A percentile compares a stretch with the other conserved stretches of the same genome.
Conservation (phyloP, 2,113 vertebrate species). For the Silurus meridionalis region DNA sequence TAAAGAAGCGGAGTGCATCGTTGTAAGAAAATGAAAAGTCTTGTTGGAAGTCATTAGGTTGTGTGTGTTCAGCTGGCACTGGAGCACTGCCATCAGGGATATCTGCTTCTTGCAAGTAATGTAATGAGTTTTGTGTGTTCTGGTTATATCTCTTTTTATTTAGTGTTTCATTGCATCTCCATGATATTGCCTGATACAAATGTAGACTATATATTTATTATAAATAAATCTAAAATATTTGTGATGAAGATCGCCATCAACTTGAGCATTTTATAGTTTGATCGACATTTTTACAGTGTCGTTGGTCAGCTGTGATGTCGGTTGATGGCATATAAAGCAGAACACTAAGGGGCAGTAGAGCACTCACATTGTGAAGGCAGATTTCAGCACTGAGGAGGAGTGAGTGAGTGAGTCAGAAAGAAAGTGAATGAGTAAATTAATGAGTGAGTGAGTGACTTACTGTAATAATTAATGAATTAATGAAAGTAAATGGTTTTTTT, state of each 20-base stretch:
- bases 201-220: background rate
- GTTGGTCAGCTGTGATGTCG: background rate
- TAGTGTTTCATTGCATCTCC: slow-evolving; percentile 13
- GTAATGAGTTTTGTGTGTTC: slow-evolving; percentile 10
- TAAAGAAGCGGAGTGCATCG: slow-evolving; percentile 37
- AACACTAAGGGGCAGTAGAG: slow-evolving; percentile 29
- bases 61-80: slow-evolving; percentile 37
- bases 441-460: background rate
- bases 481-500: too few relatives aligned
- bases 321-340: background rate
- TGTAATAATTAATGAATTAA: background rate
- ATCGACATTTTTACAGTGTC: background rate
- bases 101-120: slow-evolving; percentile 35
- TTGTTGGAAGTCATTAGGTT: slow-evolving; percentile 49
- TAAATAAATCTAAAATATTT: too few relatives aligned
- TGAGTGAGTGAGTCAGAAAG: background rate
- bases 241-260: too few relatives aligned
- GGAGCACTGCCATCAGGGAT: slow-evolving; percentile 35
- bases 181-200: background rate
- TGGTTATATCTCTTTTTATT: background rate
- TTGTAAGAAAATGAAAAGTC: slow-evolving; percentile 49
- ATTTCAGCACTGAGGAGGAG: background rate
- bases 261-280: background rate
- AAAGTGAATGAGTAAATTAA: background rate
- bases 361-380: background rate